Base-by-base conservation (phyloP, 1,140 invertebrate genomes). In the Leptinotarsa undecemlineata region DNA sequence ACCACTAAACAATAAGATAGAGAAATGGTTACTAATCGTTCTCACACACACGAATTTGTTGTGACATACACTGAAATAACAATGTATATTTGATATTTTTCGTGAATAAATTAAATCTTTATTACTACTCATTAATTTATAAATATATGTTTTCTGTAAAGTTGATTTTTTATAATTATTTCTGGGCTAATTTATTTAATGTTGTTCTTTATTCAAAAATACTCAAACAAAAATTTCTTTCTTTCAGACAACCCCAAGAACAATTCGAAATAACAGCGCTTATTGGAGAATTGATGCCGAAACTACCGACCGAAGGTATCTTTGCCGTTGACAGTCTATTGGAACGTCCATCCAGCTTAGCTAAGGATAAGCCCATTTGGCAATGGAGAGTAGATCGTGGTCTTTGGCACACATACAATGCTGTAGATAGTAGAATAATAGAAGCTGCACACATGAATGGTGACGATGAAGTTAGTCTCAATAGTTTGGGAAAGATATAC, bases 381-480 rank as follows among this genome's bases (percentile, higher is more conserved):
- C 96, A 98, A 85, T 98, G 97, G 96, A 90, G 94, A 66, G 96
- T 98, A 86, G 97, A 96, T 93, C 85, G 96, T 92, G 93, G 95
- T 91, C 86, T 89, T 51, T 91, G 90, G 90, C 89, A 90, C 73
- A 88, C 90, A 23, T 91, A 91, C 78, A 90, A 89, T 13, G 87
- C 89, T 64, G 89, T 90, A n/a, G 90, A 91, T 74, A 88, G 90
- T 26, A 87, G 90, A 15, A 89, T 90, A n/a, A 88, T 91, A 73
- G 88, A 97, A 90, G 94, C 95, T 81, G 96, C 96, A 68, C 95
- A 96, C 86, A 91, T 95, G 83, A 93, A 94, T 82, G 96, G 95
- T 48, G 96, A 98, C 85, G 96, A 98, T 86, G 97, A 98, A 87
- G 94, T 98, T 74, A 96, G 93, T 82, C 88, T 99, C 64, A 94